phyloP scores from a whole-genome alignment of 2,888 invertebrate genomes.

The Euplagia quadripunctaria region DNA sequence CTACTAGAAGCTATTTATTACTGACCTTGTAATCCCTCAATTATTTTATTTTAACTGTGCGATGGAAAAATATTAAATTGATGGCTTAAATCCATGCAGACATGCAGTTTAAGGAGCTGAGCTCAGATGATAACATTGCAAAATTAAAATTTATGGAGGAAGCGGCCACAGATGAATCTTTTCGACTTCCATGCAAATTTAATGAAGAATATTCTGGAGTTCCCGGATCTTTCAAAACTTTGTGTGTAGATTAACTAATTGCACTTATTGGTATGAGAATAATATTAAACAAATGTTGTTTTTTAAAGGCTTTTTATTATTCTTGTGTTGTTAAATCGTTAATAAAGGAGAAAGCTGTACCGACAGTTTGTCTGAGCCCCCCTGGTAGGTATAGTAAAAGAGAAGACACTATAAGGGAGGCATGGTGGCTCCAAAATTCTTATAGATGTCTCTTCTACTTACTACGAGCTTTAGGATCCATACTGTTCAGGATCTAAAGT shows the following conservation, averaged over 20 bases:
- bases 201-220: slow-evolving; percentile 52
- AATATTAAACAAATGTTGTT: not conserved
- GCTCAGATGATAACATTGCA: slow-evolving; percentile 40
- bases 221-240: slow-evolving; percentile 53
- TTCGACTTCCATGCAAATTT: slow-evolving; percentile 31
- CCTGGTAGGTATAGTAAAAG: no score
- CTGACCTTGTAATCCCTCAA: no score
- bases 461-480: no score
- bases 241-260: slow-evolving; percentile 44
- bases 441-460: no score
- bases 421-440: no score
- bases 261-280: not conserved
- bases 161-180: slow-evolving; percentile 39
- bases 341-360: not conserved
- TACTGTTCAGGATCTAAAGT: no score
- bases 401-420: not conserved
- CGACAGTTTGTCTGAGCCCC: no score
- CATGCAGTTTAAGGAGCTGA: slow-evolving; percentile 33
- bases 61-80: not conserved
- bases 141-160: slow-evolving; percentile 45
- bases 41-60: no score
- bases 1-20: no score
- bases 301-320: not conserved
- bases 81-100: slow-evolving; percentile 24
- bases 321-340: not conserved